Conservation (phyloP, 1,140 invertebrate genomes). For the Dendroctonus valens region DNA sequence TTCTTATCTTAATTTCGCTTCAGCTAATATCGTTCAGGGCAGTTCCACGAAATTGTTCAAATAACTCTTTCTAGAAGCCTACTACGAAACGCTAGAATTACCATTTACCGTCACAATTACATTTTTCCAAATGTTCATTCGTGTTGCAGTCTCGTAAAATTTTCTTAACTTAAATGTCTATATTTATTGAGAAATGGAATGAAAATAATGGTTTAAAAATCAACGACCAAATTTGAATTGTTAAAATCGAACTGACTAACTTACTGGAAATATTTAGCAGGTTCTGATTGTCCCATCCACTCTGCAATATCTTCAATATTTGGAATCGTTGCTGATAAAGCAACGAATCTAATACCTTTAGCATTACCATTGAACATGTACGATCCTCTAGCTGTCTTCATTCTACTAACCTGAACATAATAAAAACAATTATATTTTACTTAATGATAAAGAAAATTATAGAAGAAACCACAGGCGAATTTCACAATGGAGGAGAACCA, state of each 20-base stretch:
- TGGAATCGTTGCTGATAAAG: slow-evolving; percentile 76
- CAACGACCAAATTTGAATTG: background rate
- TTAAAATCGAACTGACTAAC: slow-evolving; percentile 7
- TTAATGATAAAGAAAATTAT: too few species aligned
- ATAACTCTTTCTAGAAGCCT: too few species aligned
- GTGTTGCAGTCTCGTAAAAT: too few species aligned
- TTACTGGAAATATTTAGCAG: slow-evolving; percentile 56
- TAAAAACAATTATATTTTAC: slow-evolving; percentile 1
- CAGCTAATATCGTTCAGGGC: too few species aligned
- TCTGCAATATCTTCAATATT: slow-evolving; percentile 74
- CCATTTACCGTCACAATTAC: too few species aligned
- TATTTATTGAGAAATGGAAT: background rate
- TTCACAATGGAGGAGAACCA: too few species aligned
- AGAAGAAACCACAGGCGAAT: too few species aligned
- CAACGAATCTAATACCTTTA: slow-evolving; percentile 65
- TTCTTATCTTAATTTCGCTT: too few species aligned
- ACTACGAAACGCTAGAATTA: too few species aligned
- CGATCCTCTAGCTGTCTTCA: slow-evolving; percentile 44
- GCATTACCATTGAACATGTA: slow-evolving; percentile 21
- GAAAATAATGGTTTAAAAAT: background rate
- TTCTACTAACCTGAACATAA: slow-evolving; percentile 42
- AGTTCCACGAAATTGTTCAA: too few species aligned
- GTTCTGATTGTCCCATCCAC: slow-evolving; percentile 59
- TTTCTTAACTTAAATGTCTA: background rate
- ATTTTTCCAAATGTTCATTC: too few species aligned